Conservation (phyloP, 2,797 vertebrate genomes). For the Poecile montanus region DNA sequence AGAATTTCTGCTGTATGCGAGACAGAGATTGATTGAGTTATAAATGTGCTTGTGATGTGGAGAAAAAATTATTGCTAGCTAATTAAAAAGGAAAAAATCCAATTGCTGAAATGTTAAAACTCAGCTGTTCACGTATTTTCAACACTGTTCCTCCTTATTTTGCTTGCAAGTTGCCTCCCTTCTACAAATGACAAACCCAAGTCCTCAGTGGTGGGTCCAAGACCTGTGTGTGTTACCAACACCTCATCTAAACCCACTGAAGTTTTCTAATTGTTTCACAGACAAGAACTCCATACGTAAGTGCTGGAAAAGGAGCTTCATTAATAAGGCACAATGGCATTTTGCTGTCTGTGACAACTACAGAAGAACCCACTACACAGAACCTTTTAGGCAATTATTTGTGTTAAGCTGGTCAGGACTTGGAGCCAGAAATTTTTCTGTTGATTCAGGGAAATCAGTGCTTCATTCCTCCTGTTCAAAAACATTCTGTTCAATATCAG, state of each 20-base stretch:
- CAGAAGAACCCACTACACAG: not conserved
- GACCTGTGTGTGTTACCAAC: not conserved
- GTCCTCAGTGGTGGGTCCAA: not conserved
- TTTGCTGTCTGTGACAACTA: not conserved
- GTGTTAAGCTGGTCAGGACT: not conserved
- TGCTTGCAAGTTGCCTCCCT: not conserved
- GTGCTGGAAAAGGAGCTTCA: not conserved
- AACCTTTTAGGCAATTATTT: not conserved
- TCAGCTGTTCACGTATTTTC: not conserved
- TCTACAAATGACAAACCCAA: not conserved
- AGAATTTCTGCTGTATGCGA: not conserved
- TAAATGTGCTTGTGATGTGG: not conserved
- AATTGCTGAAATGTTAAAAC: not conserved
- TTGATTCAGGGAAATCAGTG: not conserved
- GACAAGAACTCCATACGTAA: accelerated
- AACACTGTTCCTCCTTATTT: not conserved
- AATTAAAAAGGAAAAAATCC: not conserved
- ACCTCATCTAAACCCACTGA: not conserved
- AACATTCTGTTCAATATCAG: not conserved
- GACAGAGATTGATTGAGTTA: not conserved
- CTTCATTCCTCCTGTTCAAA: not conserved
- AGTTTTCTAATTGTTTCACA: not conserved
- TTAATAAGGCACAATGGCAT: not conserved
- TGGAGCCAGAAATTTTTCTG: not conserved
- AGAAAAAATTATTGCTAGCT: not conserved